Evolutionary conservation across 2,797 vertebrate species (phyloP), one percentile per base, ranked within the genome.

Genomic region (Capromys pilorides): DNA sequence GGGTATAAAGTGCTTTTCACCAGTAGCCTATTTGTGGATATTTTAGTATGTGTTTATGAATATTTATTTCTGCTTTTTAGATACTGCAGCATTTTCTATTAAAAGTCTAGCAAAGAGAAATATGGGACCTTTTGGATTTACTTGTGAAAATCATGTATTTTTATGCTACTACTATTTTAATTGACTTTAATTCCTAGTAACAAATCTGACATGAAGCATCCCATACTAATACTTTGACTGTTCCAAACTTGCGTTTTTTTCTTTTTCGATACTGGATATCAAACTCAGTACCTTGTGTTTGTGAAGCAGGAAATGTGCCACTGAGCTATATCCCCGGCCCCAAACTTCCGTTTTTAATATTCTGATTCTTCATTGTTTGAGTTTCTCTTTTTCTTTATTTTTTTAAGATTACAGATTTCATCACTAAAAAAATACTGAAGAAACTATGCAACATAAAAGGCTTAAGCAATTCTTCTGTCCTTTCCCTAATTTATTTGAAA

Each of bases 401-500:
- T 67, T 69, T 69, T 69, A 36, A 36, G 66, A 69, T 69, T 66
- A 67, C 3, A 66, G 31, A 88, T 19, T 90, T 24, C 13, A 80
- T 24, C n/a, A 78, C 39, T 77, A 81, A 95, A 90, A 62, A 19
- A 92, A 91, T 39, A 78, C 41, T 78, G 61, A 94, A 93, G 19
- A 94, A 75, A 86, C 66, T 36, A 51, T 36, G 45, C 11, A 92
- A 51, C 77, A 87, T 67, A 66, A n/a, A 45, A 69, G 22, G 9
- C 6, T 73, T 80, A 79, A 93, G 33, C 54, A 85, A 81, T 75
- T 85, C 16, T 18, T 84, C 64, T 81, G 21, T 19, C 18, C 11
- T 85, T 62, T 69, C 77, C 59, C 45, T 94, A 66, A 57, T 89
- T 78, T 93, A 71, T 91, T 61, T 88, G 36, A 75, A 91, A 94